Percentiles rank a stretch among this genome's conserved stretches.
Conservation (phyloP, 2,113 vertebrate genomes). For the Lichenostomus cassidix region DNA sequence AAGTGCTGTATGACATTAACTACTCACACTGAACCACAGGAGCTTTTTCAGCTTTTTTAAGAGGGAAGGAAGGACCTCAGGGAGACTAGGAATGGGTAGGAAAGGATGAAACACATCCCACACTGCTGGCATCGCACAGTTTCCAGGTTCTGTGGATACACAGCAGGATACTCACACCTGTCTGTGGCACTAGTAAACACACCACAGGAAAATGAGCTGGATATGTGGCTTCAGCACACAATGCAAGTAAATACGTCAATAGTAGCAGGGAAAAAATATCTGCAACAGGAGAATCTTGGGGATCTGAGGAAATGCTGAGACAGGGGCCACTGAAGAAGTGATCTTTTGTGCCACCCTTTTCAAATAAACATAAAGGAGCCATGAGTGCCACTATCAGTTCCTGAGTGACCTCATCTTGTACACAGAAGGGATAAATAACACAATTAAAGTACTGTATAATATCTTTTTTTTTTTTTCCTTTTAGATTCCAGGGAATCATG, state of each 20-base stretch:
- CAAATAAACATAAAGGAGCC: background rate
- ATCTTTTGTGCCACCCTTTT: background rate
- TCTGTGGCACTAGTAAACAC: background rate
- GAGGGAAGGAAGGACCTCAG: background rate
- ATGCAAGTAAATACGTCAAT: accelerated
- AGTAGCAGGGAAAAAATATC: background rate
- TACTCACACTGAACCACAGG: background rate
- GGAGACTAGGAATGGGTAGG: background rate
- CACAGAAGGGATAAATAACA: background rate
- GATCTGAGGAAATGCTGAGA: background rate
- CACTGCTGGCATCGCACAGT: background rate
- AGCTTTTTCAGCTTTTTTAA: background rate
- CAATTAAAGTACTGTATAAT: background rate
- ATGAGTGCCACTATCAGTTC: background rate
- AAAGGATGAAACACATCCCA: background rate
- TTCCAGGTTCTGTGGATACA: background rate
- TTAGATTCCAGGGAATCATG: background rate
- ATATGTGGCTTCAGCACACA: background rate
- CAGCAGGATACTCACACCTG: background rate
- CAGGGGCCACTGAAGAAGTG: background rate
- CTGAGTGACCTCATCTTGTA: background rate
- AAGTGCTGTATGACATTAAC: background rate
- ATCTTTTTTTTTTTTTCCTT: background rate
- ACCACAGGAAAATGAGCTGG: background rate
- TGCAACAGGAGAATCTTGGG: background rate